Percentiles rank a stretch among this genome's conserved stretches.
These are phyloP conservation scores for Neoarius graeffei DNA, from an alignment of 2,113 vertebrate species.

Conservation along the genomic window DNA sequence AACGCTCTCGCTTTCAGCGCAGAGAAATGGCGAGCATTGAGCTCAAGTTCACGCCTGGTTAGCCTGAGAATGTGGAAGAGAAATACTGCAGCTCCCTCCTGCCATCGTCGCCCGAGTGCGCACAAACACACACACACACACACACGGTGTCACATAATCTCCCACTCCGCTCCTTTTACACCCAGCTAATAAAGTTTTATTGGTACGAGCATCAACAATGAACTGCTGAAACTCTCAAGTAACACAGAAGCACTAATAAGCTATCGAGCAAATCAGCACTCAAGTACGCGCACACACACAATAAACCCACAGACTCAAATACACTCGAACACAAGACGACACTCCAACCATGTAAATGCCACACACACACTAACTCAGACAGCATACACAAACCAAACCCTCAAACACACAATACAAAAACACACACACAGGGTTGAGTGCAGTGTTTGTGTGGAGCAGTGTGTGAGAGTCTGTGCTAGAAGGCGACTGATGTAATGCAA, in stretches of 20 bases:
- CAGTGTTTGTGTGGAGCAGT: background rate
- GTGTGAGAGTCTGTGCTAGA: background rate
- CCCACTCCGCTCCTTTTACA: constrained; percentile 31
- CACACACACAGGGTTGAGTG: background rate
- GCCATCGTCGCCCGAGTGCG: background rate
- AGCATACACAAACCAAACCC: too few species aligned
- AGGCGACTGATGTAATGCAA: constrained; percentile 20
- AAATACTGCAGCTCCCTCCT: constrained; percentile 52
- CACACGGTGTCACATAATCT: constrained; percentile 31
- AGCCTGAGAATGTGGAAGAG: constrained; percentile 54
- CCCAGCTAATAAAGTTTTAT: constrained; percentile 19
- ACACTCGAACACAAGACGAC: background rate
- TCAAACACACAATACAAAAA: background rate
- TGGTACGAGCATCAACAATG: constrained; percentile 15
- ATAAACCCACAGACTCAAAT: background rate
- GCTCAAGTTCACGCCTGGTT: constrained; percentile 60
- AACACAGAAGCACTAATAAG: constrained; percentile 25
- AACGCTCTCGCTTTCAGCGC: constrained; percentile 44
- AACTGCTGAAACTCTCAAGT: background rate
- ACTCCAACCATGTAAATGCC: too few species aligned
- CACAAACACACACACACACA: constrained; percentile 38
- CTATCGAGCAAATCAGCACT: background rate
- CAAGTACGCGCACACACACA: background rate
- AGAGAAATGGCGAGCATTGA: constrained; percentile 50
- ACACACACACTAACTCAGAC: too few species aligned